These are phyloP conservation scores for Cephus rjabovi DNA, from an alignment of 2,888 invertebrate species.

Conservation along the genomic window DNA sequence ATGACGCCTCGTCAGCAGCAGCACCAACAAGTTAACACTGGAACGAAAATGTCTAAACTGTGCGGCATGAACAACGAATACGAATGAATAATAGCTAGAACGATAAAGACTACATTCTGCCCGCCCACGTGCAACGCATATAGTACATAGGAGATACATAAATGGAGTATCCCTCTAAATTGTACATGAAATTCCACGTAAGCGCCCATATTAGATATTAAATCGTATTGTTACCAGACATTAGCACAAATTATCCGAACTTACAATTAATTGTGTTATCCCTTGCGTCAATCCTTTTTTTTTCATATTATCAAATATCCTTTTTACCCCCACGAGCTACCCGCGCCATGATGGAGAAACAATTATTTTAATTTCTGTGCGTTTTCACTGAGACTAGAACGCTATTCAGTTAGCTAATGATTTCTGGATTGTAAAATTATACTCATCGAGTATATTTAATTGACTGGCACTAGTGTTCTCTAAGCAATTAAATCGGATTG, in stretches of 20 bases:
- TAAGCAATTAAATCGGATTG: not conserved
- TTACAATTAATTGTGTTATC: not conserved
- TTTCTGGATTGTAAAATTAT: not conserved
- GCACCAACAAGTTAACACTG: conserved; percentile 64
- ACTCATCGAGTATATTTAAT: not conserved
- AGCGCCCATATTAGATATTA: not conserved
- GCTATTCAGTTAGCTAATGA: not conserved
- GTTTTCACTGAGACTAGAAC: not conserved
- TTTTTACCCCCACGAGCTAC: not conserved
- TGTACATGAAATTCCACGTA: not conserved
- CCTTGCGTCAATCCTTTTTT: not conserved
- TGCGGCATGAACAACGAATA: conserved; percentile 39
- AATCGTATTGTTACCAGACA: not conserved
- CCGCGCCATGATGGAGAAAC: not conserved
- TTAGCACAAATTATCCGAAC: not conserved
- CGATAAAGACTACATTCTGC: not conserved
- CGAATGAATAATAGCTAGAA: not conserved
- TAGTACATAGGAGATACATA: not conserved
- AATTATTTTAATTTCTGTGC: not conserved
- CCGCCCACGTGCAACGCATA: conserved; percentile 3
- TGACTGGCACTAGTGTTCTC: not conserved
- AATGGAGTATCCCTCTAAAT: not conserved
- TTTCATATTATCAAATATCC: not conserved
- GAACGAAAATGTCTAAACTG: conserved; percentile 53
- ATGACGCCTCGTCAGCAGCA: conserved; percentile 59